Percentiles rank a stretch among this genome's conserved stretches.
These are phyloP conservation scores for Hippocampus zosterae DNA, from an alignment of 2,113 vertebrate genomes.

Conservation along the genomic window DNA sequence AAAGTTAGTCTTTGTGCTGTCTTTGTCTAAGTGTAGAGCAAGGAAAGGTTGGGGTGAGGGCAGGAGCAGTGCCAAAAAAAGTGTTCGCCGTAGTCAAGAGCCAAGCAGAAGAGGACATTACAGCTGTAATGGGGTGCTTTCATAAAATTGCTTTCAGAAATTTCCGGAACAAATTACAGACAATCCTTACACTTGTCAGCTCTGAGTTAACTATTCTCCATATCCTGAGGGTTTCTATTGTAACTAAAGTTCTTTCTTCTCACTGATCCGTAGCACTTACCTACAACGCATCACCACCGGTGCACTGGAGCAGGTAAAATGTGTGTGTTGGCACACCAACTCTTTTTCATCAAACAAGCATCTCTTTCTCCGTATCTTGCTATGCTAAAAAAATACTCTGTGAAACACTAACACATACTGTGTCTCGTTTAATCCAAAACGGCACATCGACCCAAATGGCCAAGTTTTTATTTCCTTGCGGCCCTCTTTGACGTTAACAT, in stretches of 20 bases:
- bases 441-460: conserved; percentile 64
- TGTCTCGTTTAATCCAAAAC: conserved; percentile 65
- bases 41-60: no score
- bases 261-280: not conserved
- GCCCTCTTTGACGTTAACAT: conserved; percentile 73
- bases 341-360: not conserved
- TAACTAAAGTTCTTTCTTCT: not conserved
- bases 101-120: no score
- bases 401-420: conserved; percentile 20
- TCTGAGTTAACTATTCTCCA: not conserved
- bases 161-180: no score
- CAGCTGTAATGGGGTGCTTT: no score
- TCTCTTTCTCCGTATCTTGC: not conserved
- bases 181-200: no score
- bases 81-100: no score
- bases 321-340: not conserved
- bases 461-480: conserved; percentile 64
- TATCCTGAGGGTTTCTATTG: not conserved
- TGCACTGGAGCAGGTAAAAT: not conserved
- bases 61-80: no score
- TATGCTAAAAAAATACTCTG: not conserved
- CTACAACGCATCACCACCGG: not conserved
- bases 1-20: no score
- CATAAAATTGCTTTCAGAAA: no score
- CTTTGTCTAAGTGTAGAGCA: no score